Evolutionary conservation across 2,113 vertebrate genomes (phyloP), one percentile per base, ranked within the genome.

Genomic region (Tylochromis polylepis): DNA sequence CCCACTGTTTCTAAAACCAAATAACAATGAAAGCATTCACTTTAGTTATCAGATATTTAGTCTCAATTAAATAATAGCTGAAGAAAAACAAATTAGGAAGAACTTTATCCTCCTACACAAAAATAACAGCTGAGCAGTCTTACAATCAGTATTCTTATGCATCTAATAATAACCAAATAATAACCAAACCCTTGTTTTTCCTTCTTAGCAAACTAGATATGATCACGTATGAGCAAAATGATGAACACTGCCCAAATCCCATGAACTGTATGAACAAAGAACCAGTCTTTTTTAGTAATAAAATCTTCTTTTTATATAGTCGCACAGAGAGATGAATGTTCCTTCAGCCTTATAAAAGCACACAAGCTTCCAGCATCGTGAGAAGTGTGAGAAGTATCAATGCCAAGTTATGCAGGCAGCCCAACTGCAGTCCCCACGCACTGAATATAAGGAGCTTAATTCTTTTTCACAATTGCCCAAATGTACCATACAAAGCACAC

Each of bases 371-470:
- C 70, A 86, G 60, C 51, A 12, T 85, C 59, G 78, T 87, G 60
- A 84, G 38, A 87, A 84, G 85, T 85, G 88, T 87, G 80, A 87
- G 34, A 87, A 82, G 43, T 56, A 59, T 22, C 67, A 87, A 77
- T 84, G 89, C 91, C 89, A 87, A 78, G 62, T 43, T 79, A 22
- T 65, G 57, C 67, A 62, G 59, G 58, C 82, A 79, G 46, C 59
- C 85, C 38, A 60, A 72, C 49, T 56, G 67, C 58, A 14, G 62
- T 89, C 85, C 87, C 84, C 87, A 11, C 89, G 86, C 53, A 15
- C 29, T 82, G 22, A 70, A 41, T 12, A 81, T 9, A 14, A 88
- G 87, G 38, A 62, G 41, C 72, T 86, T 88, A 6, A 72, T 81
- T 88, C 43, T 82, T 46, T 83, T 84, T 57, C 51, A 53, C 82